phyloP scores from a whole-genome alignment of 1,140 invertebrate species.

The Formica exsecta region DNA sequence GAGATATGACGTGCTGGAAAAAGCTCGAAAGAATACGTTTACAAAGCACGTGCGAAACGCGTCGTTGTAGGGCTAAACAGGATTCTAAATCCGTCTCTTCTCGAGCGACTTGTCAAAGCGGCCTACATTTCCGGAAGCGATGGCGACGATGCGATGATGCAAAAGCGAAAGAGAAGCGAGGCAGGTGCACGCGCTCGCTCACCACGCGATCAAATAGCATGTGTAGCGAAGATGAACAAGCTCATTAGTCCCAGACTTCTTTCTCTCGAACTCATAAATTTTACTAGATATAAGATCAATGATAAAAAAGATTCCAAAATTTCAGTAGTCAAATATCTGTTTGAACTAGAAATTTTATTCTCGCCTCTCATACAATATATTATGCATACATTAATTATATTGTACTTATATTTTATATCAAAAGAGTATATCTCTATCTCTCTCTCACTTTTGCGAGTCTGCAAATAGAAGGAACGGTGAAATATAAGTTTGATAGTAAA shows the following conservation, averaged over 20 bases:
- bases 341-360: neutral
- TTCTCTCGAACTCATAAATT: neutral
- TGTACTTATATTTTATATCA: neutral
- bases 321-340: neutral
- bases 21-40: constrained; percentile 38
- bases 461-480: neutral
- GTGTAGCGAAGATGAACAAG: constrained; percentile 34
- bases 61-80: neutral
- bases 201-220: constrained; percentile 39
- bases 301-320: neutral
- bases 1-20: constrained; percentile 54
- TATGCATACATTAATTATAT: neutral
- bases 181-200: constrained; percentile 72
- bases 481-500: neutral
- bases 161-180: constrained; percentile 67
- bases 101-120: constrained; percentile 71
- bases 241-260: constrained; percentile 9
- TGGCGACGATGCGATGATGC: constrained; percentile 60
- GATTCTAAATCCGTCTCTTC: constrained; percentile 75
- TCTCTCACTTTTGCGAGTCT: no score
- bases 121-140: constrained; percentile 77
- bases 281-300: neutral
- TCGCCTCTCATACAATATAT: neutral
- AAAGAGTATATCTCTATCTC: neutral
- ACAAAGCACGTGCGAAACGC: constrained; percentile 29